Evolutionary conservation across 2,113 vertebrate genomes (phyloP).

Genomic region (Sylvilagus bachmani): DNA sequence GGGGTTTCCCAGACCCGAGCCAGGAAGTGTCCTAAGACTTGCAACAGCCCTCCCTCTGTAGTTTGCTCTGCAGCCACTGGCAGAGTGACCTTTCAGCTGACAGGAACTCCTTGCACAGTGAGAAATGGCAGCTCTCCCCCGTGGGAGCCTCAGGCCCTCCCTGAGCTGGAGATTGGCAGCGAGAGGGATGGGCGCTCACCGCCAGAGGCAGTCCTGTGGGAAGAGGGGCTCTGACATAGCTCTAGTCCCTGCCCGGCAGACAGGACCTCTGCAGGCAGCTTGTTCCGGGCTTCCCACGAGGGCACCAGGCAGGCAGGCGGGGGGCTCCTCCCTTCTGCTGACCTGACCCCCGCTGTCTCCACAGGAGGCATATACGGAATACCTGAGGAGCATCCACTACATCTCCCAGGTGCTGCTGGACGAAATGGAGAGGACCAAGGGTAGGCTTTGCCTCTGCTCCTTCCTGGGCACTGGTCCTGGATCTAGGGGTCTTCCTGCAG

Average conservation of each 20-base stretch:
- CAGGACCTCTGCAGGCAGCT: no score
- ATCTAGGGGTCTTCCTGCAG: background rate
- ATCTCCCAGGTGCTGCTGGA: conserved; percentile 94
- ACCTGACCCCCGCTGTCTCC: background rate
- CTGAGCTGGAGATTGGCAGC: background rate
- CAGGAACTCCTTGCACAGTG: background rate
- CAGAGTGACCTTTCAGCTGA: background rate
- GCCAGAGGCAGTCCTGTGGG: no score
- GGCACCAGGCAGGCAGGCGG: rapidly evolving
- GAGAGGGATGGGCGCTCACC: background rate
- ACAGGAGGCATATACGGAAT: conserved; percentile 96
- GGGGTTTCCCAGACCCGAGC: background rate
- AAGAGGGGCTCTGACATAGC: background rate
- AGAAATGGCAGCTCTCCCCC: background rate
- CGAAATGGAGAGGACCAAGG: conserved; percentile 86
- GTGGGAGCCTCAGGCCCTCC: background rate
- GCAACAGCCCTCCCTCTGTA: background rate
- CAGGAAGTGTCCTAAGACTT: background rate
- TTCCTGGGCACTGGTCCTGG: no score
- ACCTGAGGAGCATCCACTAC: conserved; percentile 93
- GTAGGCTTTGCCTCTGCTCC: conserved; percentile 80
- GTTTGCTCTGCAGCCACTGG: background rate
- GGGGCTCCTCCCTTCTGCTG: no score
- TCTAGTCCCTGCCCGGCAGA: no score
- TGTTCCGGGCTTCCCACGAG: background rate